Evolutionary conservation across 2,888 invertebrate species (phyloP).

Genomic region (Piscicola geometra): DNA sequence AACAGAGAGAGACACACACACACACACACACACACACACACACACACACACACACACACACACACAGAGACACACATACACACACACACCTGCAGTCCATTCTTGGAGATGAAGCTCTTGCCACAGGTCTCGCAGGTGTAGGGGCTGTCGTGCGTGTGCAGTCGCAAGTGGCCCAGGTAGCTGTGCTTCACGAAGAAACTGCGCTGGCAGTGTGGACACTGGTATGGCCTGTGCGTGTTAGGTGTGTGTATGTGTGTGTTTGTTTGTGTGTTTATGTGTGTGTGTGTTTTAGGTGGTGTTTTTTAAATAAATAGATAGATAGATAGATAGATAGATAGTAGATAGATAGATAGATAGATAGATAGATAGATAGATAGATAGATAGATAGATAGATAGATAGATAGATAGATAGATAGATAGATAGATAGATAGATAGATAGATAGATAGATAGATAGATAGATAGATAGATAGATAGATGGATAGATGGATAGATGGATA

Average conservation of each 20-base stretch:
- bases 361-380: too few species aligned
- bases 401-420: too few species aligned
- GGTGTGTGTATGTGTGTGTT: too few species aligned
- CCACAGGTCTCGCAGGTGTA: constrained; percentile 38
- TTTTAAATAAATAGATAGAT: neutral
- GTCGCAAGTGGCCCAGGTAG: constrained; percentile 32
- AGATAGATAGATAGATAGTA: neutral
- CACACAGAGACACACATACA: neutral
- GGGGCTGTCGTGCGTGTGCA: constrained; percentile 36
- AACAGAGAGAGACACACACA: too few species aligned
- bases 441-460: too few species aligned
- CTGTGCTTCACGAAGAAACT: constrained; percentile 37
- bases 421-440: too few species aligned
- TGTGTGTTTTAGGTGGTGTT: neutral
- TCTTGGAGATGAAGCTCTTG: constrained; percentile 36
- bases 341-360: neutral
- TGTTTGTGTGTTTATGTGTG: neutral
- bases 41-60: too few species aligned
- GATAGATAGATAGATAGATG: too few species aligned
- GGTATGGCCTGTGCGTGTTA: constrained; percentile 10
- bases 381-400: too few species aligned
- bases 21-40: too few species aligned
- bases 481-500: too few species aligned
- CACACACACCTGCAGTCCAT: constrained; percentile 35
- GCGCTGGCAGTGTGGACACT: constrained; percentile 28